phyloP scores from a whole-genome alignment of 2,797 vertebrate species.

The Sebastolobus altivelis region DNA sequence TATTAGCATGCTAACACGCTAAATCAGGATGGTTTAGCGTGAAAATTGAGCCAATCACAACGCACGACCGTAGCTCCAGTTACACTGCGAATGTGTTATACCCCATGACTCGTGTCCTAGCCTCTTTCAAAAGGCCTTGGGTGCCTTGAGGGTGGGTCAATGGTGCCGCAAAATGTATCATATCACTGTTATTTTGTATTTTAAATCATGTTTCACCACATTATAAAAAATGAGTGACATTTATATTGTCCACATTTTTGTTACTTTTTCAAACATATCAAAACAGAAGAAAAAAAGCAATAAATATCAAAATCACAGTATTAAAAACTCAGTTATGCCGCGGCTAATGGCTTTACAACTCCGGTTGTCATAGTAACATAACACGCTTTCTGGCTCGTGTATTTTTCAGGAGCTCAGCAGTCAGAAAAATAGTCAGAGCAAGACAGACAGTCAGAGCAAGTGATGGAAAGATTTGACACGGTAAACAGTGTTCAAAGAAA shows the following conservation, averaged over 20 bases:
- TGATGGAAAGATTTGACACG: not conserved
- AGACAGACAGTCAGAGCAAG: not conserved
- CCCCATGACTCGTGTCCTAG: no score
- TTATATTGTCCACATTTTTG: not conserved
- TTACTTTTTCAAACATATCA: not conserved
- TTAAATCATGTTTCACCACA: not conserved
- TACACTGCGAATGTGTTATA: no score
- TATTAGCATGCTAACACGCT: not conserved
- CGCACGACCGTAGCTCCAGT: no score
- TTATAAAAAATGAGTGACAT: not conserved
- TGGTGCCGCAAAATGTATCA: not conserved
- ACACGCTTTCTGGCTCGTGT: not conserved
- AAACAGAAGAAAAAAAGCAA: not conserved
- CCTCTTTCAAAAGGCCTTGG: no score
- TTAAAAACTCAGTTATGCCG: not conserved
- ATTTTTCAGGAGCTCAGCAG: not conserved
- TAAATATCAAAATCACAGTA: not conserved
- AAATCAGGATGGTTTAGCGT: not conserved
- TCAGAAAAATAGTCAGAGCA: not conserved
- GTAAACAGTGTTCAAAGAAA: constrained; percentile 3
- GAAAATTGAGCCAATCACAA: no score
- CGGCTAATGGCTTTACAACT: not conserved
- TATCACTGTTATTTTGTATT: no score
- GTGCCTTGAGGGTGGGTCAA: no score
- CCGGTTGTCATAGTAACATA: constrained; percentile 12